Evolutionary conservation across 1,140 invertebrate genomes (phyloP).

Genomic region (Cyphomyrmex costatus): DNA sequence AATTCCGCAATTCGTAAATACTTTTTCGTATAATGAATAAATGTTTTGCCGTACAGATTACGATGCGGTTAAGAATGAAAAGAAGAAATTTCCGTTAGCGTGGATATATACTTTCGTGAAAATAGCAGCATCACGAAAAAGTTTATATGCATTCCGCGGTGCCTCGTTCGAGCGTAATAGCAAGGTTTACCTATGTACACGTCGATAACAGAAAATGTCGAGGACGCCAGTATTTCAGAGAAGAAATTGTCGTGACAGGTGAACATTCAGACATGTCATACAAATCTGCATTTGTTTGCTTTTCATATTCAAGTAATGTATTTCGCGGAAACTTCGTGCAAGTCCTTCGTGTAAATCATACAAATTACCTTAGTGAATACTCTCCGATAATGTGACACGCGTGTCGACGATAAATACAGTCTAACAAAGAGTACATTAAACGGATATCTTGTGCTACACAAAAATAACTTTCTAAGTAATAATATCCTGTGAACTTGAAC

Average conservation of each 20-base stretch:
- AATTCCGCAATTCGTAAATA: slow-evolving; percentile 18
- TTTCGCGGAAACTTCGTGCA: slow-evolving; percentile 16
- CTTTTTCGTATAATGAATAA: slow-evolving; percentile 34
- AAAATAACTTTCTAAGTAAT: slow-evolving; percentile 13
- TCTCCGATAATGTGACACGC: neutral
- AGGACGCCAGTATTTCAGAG: slow-evolving; percentile 8
- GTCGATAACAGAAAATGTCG: slow-evolving; percentile 41
- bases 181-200: neutral
- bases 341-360: slow-evolving; percentile 28
- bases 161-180: neutral
- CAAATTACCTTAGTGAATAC: slow-evolving; percentile 12
- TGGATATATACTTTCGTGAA: neutral
- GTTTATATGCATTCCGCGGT: slow-evolving; percentile 6
- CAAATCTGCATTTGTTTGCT: slow-evolving; percentile 32
- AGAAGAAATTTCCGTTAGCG: neutral
- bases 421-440: slow-evolving; percentile 24
- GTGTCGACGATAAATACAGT: slow-evolving; percentile 16
- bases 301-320: slow-evolving; percentile 20
- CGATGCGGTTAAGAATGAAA: neutral
- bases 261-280: slow-evolving; percentile 10
- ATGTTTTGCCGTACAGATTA: slow-evolving; percentile 29
- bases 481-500: neutral
- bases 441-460: neutral
- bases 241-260: slow-evolving; percentile 25
- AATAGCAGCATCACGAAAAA: slow-evolving; percentile 4